Evolutionary conservation across 1,140 invertebrate genomes (phyloP).

Genomic region (Drosophila nebulosa): DNA sequence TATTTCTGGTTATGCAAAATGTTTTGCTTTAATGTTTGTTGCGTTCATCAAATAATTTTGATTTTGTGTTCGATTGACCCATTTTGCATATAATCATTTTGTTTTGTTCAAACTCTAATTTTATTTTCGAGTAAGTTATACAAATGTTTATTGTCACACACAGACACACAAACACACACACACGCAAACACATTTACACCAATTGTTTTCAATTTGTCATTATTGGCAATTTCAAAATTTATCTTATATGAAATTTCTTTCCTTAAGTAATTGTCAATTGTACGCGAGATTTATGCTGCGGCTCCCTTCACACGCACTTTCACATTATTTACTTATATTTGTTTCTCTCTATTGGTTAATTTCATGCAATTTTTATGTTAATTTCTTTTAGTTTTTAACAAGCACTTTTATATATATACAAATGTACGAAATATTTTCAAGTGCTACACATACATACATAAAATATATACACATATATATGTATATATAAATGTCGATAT

Average conservation of each 20-base stretch:
- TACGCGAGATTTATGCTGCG: slow-evolving; percentile 60
- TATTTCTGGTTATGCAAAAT: slow-evolving; percentile 23
- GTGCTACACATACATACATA: slow-evolving; percentile 40
- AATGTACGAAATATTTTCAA: slow-evolving; percentile 40
- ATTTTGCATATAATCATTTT: slow-evolving; percentile 62
- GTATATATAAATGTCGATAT: slow-evolving; percentile 23
- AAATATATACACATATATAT: slow-evolving; percentile 47
- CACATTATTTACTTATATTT: slow-evolving; percentile 16
- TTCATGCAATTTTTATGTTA: slow-evolving; percentile 33
- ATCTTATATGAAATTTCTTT: slow-evolving; percentile 39
- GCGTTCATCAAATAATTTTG: slow-evolving; percentile 58
- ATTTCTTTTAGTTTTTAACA: slow-evolving; percentile 53
- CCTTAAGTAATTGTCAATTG: slow-evolving; percentile 61
- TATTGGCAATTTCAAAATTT: slow-evolving; percentile 20
- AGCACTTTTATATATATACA: slow-evolving; percentile 41
- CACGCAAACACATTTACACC: slow-evolving; percentile 9
- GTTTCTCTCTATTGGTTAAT: slow-evolving; percentile 34
- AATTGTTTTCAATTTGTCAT: slow-evolving; percentile 20
- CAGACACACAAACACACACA: slow-evolving; percentile 27
- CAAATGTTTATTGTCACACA: slow-evolving; percentile 61
- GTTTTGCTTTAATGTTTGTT: slow-evolving; percentile 67
- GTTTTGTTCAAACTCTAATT: slow-evolving; percentile 40
- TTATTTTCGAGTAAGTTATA: slow-evolving; percentile 40
- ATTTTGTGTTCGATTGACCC: slow-evolving; percentile 59
- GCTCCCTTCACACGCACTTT: slow-evolving; percentile 34